Evolutionary conservation across 2,888 invertebrate species (phyloP).

Genomic region (Ochropleura plecta): DNA sequence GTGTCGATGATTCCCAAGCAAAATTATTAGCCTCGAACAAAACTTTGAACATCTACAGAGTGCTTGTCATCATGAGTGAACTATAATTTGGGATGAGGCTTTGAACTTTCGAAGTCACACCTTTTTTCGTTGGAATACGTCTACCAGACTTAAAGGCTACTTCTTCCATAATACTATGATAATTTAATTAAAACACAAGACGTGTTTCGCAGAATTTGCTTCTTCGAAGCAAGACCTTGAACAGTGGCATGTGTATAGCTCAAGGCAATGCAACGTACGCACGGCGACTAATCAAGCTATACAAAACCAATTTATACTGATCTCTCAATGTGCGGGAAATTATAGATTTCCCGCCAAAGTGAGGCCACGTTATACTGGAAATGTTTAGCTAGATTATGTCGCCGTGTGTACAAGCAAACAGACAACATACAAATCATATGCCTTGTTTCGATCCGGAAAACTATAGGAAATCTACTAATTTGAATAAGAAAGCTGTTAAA

Average conservation of each 20-base stretch:
- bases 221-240: conserved; percentile 68
- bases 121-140: neutral
- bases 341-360: too few species aligned
- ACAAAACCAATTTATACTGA: too few species aligned
- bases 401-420: conserved; percentile 40
- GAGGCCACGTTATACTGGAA: too few species aligned
- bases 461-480: conserved; percentile 44
- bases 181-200: conserved; percentile 32
- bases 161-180: conserved; percentile 7
- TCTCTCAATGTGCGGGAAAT: too few species aligned
- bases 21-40: neutral
- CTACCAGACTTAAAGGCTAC: neutral
- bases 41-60: neutral
- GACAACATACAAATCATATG: conserved; percentile 63
- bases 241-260: conserved; percentile 67
- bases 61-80: neutral
- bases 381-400: too few species aligned
- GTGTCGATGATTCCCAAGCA: neutral
- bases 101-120: neutral
- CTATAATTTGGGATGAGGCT: neutral
- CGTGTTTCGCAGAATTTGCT: conserved; percentile 65
- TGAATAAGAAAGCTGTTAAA: conserved; percentile 38
- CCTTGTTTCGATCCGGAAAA: conserved; percentile 52
- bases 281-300: too few species aligned
- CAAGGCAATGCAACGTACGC: conserved; percentile 66